Base-by-base conservation (phyloP, 2,113 vertebrate genomes). In the Bos taurus region DNA sequence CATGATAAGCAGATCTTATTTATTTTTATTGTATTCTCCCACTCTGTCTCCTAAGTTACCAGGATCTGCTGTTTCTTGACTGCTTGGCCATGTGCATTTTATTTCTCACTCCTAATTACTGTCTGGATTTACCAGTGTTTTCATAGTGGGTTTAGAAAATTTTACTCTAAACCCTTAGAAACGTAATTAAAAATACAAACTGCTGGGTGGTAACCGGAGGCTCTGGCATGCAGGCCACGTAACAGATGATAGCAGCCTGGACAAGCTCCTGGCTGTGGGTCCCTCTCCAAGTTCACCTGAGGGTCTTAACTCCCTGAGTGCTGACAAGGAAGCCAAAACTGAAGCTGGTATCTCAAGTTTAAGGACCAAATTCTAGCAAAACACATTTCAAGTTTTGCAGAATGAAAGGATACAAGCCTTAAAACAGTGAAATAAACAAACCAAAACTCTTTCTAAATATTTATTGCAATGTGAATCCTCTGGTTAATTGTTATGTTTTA, bases 161-260 rank as follows among this genome's bases (percentile, higher is more conserved):
- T 88, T 97, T 87, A 74, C 71, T 95, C 40, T 30, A 81, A 90
- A 87, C 4, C 26, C 54, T 92, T 94, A 59, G 90, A 92, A 94
- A 94, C 4, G 2, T 97, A 96, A 97, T 94, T 95, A 94, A 92
- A 96, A 90, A 60, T 48, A 57, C 50, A 91, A 82, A 82, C 78
- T 77, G 23, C 62, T 83, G 12, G 6, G 92, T 56, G 43, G 19
- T 56, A 67, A 83, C 74, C 1, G 0, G 90, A 80, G 74, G 81
- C 77, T 9, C 30, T 57, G 57, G 36, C 23, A 14, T 1, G 4
- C 12, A 80, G 83, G 30, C 77, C 17, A 2, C 2, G 7, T 48
- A 19, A 36, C n/a, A 30, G 88, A 26, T 89, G 83, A 15, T 23
- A 56, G n/a, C 57, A 13, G 15, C 60, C 48, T 3, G 33, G 77